Conservation (phyloP, 2,113 vertebrate species). For the Ursus arctos region DNA sequence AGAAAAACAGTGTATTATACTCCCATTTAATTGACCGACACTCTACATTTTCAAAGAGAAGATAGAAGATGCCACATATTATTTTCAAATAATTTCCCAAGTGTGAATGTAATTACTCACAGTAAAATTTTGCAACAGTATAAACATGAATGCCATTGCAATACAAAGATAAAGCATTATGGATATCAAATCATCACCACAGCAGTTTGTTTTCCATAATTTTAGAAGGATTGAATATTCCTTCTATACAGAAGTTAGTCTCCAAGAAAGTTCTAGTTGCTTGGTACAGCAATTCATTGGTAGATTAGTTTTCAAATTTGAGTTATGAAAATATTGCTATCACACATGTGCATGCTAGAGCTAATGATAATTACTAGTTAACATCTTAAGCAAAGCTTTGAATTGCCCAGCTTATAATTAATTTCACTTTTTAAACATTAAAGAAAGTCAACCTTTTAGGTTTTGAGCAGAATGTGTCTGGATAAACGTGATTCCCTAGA, state of each 20-base stretch:
- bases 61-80: background rate
- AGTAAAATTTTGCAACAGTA: background rate
- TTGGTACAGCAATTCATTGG: background rate
- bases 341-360: background rate
- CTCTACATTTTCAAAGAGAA: background rate
- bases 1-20: background rate
- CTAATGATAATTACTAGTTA: background rate
- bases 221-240: background rate
- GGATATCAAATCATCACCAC: background rate
- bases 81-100: conserved; percentile 27
- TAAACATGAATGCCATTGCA: background rate
- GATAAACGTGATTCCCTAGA: background rate
- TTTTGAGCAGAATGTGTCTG: background rate
- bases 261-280: background rate
- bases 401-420: conserved; percentile 16
- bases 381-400: background rate
- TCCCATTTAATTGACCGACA: background rate
- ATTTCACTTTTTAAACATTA: conserved; percentile 51
- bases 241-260: background rate
- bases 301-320: background rate
- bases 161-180: background rate
- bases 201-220: background rate
- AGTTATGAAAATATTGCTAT: background rate
- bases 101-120: no score
- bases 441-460: background rate